Percentiles rank a stretch among this genome's conserved stretches.
phyloP scores from a whole-genome alignment of 2,797 vertebrate genomes.

The Ptychadena robeensis region DNA sequence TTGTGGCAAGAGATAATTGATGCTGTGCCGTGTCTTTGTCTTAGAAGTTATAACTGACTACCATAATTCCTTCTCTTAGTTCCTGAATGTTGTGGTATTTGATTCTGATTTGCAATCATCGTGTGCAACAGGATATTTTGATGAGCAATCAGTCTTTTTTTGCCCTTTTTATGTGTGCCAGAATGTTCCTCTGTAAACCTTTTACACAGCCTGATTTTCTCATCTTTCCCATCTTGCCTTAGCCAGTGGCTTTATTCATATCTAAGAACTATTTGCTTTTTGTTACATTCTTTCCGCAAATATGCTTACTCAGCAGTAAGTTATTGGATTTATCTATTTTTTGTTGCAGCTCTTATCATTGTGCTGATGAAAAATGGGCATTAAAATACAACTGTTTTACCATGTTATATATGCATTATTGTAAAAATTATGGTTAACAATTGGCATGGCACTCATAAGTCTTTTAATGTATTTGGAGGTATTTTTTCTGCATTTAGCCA shows the following conservation, averaged over 20 bases:
- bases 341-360: too few species aligned
- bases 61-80: neutral
- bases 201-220: neutral
- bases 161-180: conserved; percentile 3
- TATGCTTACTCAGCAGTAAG: neutral
- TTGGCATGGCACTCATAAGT: too few species aligned
- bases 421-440: too few species aligned
- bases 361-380: too few species aligned
- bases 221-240: neutral
- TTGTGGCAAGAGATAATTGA: conserved; percentile 30
- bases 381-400: too few species aligned
- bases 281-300: neutral
- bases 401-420: too few species aligned
- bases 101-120: conserved; percentile 36
- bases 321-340: neutral
- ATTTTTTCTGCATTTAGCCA: too few species aligned
- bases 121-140: conserved; percentile 26
- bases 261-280: neutral
- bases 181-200: neutral
- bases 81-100: conserved; percentile 18
- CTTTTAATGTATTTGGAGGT: too few species aligned
- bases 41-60: conserved; percentile 7
- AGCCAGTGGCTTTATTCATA: neutral
- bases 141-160: conserved; percentile 20
- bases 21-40: conserved; percentile 36